These are phyloP conservation scores for Amazona guildingii DNA, from an alignment of 2,113 vertebrate genomes.

Conservation along the genomic window DNA sequence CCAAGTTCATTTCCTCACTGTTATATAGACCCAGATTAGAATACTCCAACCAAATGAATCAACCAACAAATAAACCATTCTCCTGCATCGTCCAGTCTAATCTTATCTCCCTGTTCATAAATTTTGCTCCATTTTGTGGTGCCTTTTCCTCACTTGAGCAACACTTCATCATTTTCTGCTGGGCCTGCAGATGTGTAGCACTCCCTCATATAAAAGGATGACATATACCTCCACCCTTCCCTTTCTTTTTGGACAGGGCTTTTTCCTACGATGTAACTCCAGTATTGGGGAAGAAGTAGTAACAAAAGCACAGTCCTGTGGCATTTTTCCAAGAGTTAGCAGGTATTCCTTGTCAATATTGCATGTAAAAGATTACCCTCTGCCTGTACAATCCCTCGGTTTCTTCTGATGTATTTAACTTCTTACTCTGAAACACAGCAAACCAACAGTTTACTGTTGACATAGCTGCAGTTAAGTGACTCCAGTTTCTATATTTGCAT, in stretches of 20 bases:
- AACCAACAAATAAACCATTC: background rate
- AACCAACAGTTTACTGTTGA: background rate
- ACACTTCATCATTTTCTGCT: background rate
- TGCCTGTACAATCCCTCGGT: background rate
- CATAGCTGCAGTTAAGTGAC: background rate
- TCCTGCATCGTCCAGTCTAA: background rate
- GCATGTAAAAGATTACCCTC: background rate
- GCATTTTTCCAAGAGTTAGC: background rate
- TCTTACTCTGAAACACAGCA: background rate
- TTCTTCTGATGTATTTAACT: background rate
- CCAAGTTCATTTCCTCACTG: background rate
- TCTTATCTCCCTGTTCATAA: background rate
- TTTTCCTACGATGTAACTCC: background rate
- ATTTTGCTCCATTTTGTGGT: background rate
- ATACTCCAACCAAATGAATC: background rate
- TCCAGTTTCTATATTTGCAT: background rate
- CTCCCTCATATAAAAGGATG: background rate
- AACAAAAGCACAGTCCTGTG: background rate
- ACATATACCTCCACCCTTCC: too few species aligned
- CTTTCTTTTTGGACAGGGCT: background rate
- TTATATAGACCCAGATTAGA: background rate
- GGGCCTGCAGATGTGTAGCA: background rate
- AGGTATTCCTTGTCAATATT: background rate
- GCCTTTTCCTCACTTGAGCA: background rate
- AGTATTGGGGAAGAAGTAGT: background rate